Percentiles rank a stretch among this genome's conserved stretches.
Conservation (phyloP, 2,797 vertebrate genomes). For the Alexandromys oeconomus region DNA sequence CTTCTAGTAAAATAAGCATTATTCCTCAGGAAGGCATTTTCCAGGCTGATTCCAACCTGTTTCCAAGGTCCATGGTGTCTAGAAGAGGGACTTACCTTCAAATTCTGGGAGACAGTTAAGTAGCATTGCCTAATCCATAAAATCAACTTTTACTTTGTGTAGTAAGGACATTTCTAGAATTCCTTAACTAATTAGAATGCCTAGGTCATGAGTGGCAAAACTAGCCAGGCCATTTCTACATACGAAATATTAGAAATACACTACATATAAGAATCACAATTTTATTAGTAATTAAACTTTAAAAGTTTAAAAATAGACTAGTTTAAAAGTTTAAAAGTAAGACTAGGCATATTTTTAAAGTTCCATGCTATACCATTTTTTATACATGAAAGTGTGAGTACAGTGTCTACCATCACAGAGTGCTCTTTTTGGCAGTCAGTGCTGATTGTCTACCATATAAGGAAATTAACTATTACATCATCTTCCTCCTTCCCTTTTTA, state of each 20-base stretch:
- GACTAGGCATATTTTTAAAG: not conserved
- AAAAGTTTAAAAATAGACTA: slow-evolving; percentile 46
- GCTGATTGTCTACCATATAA: not conserved
- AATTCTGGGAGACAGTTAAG: not conserved
- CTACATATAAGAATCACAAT: not conserved
- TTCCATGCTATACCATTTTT: not conserved
- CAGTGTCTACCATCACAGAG: not conserved
- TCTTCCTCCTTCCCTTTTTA: not conserved
- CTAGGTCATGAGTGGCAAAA: slow-evolving; percentile 26
- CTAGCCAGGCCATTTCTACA: slow-evolving; percentile 10
- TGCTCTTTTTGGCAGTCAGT: not conserved
- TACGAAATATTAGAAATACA: not conserved
- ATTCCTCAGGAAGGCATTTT: not conserved
- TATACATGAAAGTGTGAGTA: not conserved
- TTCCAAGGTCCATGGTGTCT: no score
- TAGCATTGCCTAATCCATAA: slow-evolving; percentile 47
- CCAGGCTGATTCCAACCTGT: not conserved
- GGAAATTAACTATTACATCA: not conserved
- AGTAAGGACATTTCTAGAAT: not conserved
- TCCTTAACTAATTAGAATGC: slow-evolving; percentile 29
- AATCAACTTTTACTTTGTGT: not conserved
- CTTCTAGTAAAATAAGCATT: not conserved
- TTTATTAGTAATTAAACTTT: slow-evolving; percentile 27
- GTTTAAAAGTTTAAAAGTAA: slow-evolving; percentile 59
- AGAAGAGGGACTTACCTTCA: not conserved